Base-by-base conservation (phyloP, 2,113 vertebrate genomes). In the Struthio camelus region DNA sequence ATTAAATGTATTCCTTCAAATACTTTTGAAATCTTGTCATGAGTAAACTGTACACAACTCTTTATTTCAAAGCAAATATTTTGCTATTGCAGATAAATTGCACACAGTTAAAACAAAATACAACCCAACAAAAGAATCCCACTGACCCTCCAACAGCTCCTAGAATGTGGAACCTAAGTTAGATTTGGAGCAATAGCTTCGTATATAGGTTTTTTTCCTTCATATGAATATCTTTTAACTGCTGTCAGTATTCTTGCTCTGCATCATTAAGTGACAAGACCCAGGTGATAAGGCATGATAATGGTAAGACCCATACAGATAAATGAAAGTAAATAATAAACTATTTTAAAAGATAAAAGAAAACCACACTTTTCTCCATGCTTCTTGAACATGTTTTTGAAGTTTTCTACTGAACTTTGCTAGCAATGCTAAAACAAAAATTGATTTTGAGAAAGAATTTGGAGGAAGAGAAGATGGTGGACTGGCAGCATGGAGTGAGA, bases 51-150 rank as follows among this genome's bases (percentile, higher is more conserved):
- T 61, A 48, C 53, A 80, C 44, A 76, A 44, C n/a, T 93, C 85
- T 82, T 59, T 94, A 89, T 96, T 97, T 95, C 86, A 90, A 84
- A 94, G 84, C 54, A 96, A 89, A 28, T 89, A 71, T 71, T 90
- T 79, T 2, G 4, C 90, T 92, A 67, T 42, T 94, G 72, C 50
- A 80, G 64, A 86, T 83, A 69, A 88, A 84, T 62, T 80, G 50
- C 80, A 53, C 4, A 2, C 20, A 59, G 11, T 88, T 30, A 66
- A 88, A 58, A 58, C 54, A 58, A 58, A 92, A 78, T 80, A 53
- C 27, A 82, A 16, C n/a, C 22, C 40, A 78, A 27, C 61, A 79
- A 32, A 92, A 67, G 71, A 73, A 15, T 48, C 59, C 13, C 71
- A 0, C 13, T 73, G 2, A 42, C 58, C 82, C 80, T 88, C 27